A percentile compares a stretch with the other conserved stretches of the same genome.
Evolutionary conservation across 2,113 vertebrate species (phyloP).

Genomic region (Tiliqua scincoides): DNA sequence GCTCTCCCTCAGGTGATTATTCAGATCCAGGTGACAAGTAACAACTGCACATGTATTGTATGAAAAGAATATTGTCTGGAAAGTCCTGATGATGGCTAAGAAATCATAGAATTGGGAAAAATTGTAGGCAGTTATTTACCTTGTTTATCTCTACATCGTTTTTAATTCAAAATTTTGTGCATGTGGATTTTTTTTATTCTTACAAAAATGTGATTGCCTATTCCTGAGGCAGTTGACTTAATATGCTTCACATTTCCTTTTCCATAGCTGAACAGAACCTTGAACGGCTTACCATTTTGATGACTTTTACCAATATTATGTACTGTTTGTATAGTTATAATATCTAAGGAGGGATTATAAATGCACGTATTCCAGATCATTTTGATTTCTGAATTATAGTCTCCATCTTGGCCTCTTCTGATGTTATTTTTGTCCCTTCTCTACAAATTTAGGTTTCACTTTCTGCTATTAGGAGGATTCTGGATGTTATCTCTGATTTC

Average conservation of each 20-base stretch:
- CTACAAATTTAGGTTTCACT: conserved; percentile 73
- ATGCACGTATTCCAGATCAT: conserved; percentile 24
- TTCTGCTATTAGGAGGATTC: conserved; percentile 79
- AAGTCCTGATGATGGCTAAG: conserved; percentile 20
- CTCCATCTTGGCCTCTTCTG: background rate
- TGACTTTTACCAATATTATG: conserved; percentile 42
- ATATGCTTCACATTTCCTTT: conserved; percentile 49
- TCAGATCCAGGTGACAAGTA: background rate
- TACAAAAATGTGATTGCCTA: conserved; percentile 36
- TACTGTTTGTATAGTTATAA: conserved; percentile 46
- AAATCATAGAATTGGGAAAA: conserved; percentile 10
- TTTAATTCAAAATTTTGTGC: too few relatives aligned
- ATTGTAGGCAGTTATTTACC: conserved; percentile 36
- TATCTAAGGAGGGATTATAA: conserved; percentile 43
- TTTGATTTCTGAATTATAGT: background rate
- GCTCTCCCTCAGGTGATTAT: background rate
- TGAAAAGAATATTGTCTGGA: conserved; percentile 30
- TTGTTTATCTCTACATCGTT: conserved; percentile 37
- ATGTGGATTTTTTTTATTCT: conserved; percentile 51
- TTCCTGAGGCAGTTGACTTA: conserved; percentile 36
- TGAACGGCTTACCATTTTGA: conserved; percentile 50
- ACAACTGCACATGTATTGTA: background rate
- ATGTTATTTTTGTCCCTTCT: background rate
- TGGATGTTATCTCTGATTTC: conserved; percentile 77
- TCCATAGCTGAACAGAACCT: conserved; percentile 51